phyloP scores from a whole-genome alignment of 1,140 invertebrate species.

The Plectrocnemia conspersa region DNA sequence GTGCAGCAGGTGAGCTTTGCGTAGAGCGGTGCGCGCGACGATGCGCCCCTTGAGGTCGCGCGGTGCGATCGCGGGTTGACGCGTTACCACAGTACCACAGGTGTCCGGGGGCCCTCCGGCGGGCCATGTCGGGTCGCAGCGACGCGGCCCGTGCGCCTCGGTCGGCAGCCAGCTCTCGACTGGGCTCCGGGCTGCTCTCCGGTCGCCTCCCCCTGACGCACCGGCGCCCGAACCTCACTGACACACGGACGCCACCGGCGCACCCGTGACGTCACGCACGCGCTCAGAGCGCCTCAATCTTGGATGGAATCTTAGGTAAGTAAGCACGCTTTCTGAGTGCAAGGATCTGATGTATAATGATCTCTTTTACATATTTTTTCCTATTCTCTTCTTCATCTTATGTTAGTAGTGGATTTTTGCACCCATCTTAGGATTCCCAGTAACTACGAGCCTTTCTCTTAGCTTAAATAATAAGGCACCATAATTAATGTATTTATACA shows the following conservation, averaged over 20 bases:
- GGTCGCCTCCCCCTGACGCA: conserved; percentile 66
- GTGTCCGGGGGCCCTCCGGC: conserved; percentile 39
- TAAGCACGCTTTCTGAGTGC: too few relatives aligned
- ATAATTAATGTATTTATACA: too few relatives aligned
- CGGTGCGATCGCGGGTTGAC: conserved; percentile 32
- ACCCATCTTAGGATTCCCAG: too few relatives aligned
- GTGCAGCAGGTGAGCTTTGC: background rate
- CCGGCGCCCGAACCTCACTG: conserved; percentile 70
- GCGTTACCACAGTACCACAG: too few relatives aligned
- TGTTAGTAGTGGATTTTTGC: too few relatives aligned
- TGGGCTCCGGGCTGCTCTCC: conserved; percentile 43
- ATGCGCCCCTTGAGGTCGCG: background rate
- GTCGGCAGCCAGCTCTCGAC: conserved; percentile 44
- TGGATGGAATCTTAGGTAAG: conserved; percentile 61
- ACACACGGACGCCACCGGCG: conserved; percentile 61
- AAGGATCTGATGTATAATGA: too few relatives aligned
- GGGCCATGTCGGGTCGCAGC: conserved; percentile 38
- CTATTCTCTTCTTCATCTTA: too few relatives aligned
- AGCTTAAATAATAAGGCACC: too few relatives aligned
- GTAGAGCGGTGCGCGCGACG: background rate
- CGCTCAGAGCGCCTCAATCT: conserved; percentile 54
- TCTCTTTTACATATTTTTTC: too few relatives aligned
- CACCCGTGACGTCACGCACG: conserved; percentile 58
- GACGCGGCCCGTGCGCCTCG: conserved; percentile 42
- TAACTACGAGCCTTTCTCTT: too few relatives aligned